Percentiles rank a stretch among this genome's conserved stretches.
Conservation (phyloP, 1,140 invertebrate species). For the Drosophila neocordata region DNA sequence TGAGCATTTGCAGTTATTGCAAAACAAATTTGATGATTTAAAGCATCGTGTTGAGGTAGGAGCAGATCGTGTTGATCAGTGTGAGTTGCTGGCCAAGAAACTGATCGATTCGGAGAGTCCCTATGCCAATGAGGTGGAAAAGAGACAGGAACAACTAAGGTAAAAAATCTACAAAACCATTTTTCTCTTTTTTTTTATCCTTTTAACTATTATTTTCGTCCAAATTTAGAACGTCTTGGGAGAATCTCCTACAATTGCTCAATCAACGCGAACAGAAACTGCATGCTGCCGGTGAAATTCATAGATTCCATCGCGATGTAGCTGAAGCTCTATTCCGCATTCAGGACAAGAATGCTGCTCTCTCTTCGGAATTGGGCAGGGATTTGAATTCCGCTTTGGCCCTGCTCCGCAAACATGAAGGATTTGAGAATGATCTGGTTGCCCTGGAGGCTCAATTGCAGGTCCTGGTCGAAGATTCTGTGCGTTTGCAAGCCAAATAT, state of each 20-base stretch:
- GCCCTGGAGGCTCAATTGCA: conserved; percentile 96
- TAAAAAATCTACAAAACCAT: conserved; percentile 76
- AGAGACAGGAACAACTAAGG: conserved; percentile 93
- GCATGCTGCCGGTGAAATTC: conserved; percentile 96
- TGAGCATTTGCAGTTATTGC: conserved; percentile 95
- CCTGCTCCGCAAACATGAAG: conserved; percentile 94
- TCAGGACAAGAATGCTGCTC: conserved; percentile 92
- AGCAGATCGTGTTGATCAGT: conserved; percentile 95
- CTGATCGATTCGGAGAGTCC: conserved; percentile 94
- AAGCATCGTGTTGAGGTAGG: conserved; percentile 96
- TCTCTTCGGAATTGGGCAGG: conserved; percentile 92
- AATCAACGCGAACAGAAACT: conserved; percentile 93
- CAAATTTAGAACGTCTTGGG: conserved; percentile 87
- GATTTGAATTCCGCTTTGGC: conserved; percentile 94
- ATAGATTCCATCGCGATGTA: conserved; percentile 97
- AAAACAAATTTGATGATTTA: conserved; percentile 97
- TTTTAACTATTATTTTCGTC: not conserved
- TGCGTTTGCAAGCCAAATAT: conserved; percentile 93
- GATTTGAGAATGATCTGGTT: conserved; percentile 97
- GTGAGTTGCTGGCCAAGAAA: conserved; percentile 95
- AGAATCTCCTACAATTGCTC: conserved; percentile 92
- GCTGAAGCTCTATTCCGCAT: conserved; percentile 95
- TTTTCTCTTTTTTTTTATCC: not conserved
- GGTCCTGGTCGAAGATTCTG: conserved; percentile 95
- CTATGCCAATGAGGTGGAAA: conserved; percentile 94